These are phyloP conservation scores for Serilophus lunatus DNA, from an alignment of 2,113 vertebrate species.

Conservation along the genomic window DNA sequence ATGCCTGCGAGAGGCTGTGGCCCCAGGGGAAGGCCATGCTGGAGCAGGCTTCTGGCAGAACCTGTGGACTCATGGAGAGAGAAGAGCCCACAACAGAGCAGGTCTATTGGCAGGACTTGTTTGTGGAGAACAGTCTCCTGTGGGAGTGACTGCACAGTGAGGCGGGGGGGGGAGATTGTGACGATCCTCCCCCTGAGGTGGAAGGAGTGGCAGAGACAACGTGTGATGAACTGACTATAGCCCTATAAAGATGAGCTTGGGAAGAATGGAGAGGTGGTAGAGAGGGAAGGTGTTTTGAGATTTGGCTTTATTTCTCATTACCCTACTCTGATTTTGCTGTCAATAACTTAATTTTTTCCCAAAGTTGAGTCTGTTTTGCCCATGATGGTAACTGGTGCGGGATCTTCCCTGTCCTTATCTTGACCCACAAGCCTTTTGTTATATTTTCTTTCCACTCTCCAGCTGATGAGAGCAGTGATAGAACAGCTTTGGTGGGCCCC, in stretches of 20 bases:
- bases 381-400: background rate
- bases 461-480: background rate
- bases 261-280: background rate
- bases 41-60: background rate
- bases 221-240: background rate
- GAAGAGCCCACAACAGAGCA: background rate
- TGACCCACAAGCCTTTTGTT: fast-evolving
- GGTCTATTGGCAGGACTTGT: background rate
- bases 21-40: background rate
- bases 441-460: background rate
- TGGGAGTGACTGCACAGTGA: background rate
- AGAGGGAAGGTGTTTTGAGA: background rate
- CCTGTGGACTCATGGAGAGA: background rate
- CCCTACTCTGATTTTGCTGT: background rate
- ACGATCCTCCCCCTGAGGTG: no score
- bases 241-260: background rate
- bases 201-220: background rate
- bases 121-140: background rate
- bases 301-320: background rate
- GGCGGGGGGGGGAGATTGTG: background rate
- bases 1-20: background rate
- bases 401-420: background rate
- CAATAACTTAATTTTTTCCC: background rate
- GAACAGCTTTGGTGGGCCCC: background rate
- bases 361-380: background rate